Conservation (phyloP, 2,113 vertebrate species). For the Platysternon megacephalum region DNA sequence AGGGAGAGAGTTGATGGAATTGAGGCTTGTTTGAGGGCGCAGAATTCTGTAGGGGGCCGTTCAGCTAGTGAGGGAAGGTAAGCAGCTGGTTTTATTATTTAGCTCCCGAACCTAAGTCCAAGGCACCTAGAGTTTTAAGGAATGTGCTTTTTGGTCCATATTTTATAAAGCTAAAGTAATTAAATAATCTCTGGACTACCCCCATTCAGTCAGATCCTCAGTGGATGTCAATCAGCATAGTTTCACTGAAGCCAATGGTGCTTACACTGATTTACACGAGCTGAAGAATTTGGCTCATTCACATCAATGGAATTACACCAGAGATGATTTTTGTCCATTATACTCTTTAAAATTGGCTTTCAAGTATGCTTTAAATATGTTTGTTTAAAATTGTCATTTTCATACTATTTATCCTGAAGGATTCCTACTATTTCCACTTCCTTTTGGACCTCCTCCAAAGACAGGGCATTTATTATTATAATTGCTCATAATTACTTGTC, state of each 20-base stretch:
- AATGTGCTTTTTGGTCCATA: background rate
- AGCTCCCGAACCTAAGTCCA: background rate
- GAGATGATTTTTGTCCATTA: background rate
- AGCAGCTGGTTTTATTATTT: background rate
- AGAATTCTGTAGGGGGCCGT: background rate
- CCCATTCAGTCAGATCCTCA: background rate
- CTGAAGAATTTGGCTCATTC: background rate
- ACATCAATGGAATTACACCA: accelerated
- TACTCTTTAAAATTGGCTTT: background rate
- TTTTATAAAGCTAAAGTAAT: background rate
- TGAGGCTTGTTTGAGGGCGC: background rate
- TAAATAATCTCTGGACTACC: background rate
- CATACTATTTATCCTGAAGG: background rate
- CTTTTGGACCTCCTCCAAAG: background rate
- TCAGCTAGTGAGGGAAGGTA: too few species aligned
- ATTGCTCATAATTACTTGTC: background rate
- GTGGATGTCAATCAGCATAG: background rate
- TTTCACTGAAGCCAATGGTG: background rate
- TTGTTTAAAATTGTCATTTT: background rate
- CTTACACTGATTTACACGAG: background rate
- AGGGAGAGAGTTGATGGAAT: background rate
- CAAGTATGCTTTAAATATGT: background rate
- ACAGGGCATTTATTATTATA: background rate
- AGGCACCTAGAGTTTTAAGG: background rate
- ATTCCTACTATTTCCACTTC: background rate